Evolutionary conservation across 1,140 invertebrate species (phyloP), one percentile per base, ranked within the genome.

Genomic region (Heliconius nattereri): DNA sequence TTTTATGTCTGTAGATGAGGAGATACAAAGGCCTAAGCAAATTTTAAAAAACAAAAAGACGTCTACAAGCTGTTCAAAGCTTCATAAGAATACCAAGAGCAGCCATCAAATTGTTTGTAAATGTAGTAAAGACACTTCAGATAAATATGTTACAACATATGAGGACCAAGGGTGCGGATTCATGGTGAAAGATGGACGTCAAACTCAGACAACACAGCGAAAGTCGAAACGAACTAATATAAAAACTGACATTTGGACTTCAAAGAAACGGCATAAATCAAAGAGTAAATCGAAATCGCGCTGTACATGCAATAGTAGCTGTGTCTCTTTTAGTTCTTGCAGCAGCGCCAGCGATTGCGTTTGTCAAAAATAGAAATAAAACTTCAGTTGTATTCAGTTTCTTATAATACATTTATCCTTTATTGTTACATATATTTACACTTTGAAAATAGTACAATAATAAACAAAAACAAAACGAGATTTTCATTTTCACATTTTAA

Each of bases 331-430:
- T 19, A 80, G 76, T 60, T 74, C 76, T 66, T 71, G 78, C 23
- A 60, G 20, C 23, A n/a, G 19, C 19, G 40, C 52, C 9, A 57
- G 54, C 29, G 26, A 75, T 11, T 80, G 78, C 74, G 11, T 37
- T 5, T 76, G 74, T 52, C 20, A 57, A 7, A 83, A 82, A 85
- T 86, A 57, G 13, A 83, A 82, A 85, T 86, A 83, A 87, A 87
- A 86, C 82, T 57, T 75, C 75, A 29, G 35, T 40, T 75, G 54
- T 81, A 73, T 89, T 90, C 91, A 93, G 87, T 91, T 90, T 94
- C 89, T 92, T 94, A 94, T 92, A 87, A 90, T 94, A 93, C 91
- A 93, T 87, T 92, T 91, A 91, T 91, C 81, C 85, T 88, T 91
- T 92, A 92, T 84, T 85, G 86, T 88, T 91, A 92, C 85, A 91